Evolutionary conservation across 2,113 vertebrate species (phyloP).

Genomic region (Callocephalon fimbriatum): DNA sequence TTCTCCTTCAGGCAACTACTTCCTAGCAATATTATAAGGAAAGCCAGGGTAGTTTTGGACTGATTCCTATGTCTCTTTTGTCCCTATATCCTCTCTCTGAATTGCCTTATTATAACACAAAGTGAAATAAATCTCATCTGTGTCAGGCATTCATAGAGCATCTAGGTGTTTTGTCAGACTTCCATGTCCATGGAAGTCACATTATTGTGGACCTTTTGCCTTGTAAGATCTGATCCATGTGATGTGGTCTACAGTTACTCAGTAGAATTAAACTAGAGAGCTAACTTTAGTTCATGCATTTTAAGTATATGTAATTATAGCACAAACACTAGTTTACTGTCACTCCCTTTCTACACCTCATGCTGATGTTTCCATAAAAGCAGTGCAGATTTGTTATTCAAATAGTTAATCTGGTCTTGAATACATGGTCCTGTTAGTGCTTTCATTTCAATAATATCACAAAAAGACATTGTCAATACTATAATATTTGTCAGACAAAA

Average conservation of each 20-base stretch:
- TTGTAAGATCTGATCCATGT: neutral
- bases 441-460: neutral
- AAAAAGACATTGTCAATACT: neutral
- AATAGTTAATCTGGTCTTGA: slow-evolving; percentile 5
- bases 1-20: neutral
- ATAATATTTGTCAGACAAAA: neutral
- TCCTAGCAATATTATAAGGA: neutral
- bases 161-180: neutral
- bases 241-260: neutral
- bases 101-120: neutral
- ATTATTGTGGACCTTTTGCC: neutral
- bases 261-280: neutral
- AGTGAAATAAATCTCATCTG: neutral
- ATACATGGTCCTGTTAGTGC: neutral
- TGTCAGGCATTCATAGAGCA: neutral
- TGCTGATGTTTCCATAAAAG: neutral
- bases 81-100: neutral
- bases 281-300: neutral
- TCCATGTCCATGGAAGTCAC: neutral
- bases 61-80: neutral
- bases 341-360: slow-evolving; percentile 18
- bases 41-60: neutral
- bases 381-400: slow-evolving; percentile 27
- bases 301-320: slow-evolving; percentile 17
- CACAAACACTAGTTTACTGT: slow-evolving; percentile 5